Conservation (phyloP, 2,888 invertebrate species). For the Brachyopa scutellaris region DNA sequence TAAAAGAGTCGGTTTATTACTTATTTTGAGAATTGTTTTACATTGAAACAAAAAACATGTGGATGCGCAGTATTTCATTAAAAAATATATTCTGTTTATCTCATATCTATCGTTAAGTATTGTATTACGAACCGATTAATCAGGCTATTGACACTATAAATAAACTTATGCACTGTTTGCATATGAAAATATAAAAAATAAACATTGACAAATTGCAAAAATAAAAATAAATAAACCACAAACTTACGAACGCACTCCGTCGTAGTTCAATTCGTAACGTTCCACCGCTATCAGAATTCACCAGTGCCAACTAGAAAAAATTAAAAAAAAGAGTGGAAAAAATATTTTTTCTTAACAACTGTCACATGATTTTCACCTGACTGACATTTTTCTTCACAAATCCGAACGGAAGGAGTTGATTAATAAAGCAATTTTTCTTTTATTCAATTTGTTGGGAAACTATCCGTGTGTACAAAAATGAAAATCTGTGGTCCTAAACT, state of each 20-base stretch:
- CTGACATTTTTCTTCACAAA: slow-evolving; percentile 77
- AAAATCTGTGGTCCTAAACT: slow-evolving; percentile 95
- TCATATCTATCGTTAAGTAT: no score
- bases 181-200: no score
- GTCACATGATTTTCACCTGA: slow-evolving; percentile 82
- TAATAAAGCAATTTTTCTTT: slow-evolving; percentile 72
- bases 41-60: no score
- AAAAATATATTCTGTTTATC: no score
- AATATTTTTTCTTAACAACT: slow-evolving; percentile 74
- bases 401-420: slow-evolving; percentile 61
- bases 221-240: no score
- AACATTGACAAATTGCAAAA: no score
- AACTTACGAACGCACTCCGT: slow-evolving; percentile 10
- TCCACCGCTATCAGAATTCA: slow-evolving; percentile 1
- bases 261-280: background rate
- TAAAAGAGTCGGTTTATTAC: no score
- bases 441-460: slow-evolving; percentile 67
- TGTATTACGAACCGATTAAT: no score
- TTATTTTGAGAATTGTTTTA: no score
- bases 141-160: no score
- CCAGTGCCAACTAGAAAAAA: slow-evolving; percentile 29
- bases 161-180: no score
- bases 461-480: slow-evolving; percentile 82
- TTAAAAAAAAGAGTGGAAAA: background rate
- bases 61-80: no score